A percentile compares a stretch with the other conserved stretches of the same genome.
Evolutionary conservation across 2,888 invertebrate species (phyloP).

Genomic region (Leptinotarsa tumamoca): DNA sequence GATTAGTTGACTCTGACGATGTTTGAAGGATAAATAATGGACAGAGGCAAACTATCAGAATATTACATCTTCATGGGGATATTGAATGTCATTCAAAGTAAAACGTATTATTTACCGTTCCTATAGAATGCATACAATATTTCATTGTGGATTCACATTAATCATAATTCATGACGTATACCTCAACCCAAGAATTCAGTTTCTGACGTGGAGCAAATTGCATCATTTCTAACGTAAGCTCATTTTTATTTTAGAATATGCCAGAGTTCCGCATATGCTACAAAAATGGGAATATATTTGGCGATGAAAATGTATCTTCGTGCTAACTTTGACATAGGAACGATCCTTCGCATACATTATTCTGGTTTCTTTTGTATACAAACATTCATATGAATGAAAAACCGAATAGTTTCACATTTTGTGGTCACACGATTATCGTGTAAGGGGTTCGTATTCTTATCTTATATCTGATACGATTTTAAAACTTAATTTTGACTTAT

Average conservation of each 20-base stretch:
- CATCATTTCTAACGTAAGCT: not conserved
- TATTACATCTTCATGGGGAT: not conserved
- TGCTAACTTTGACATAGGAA: constrained; percentile 5
- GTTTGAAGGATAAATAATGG: too few relatives aligned
- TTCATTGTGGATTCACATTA: constrained; percentile 4
- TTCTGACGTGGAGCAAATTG: constrained; percentile 14
- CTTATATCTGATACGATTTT: not conserved
- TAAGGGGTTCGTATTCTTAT: not conserved
- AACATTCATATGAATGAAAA: not conserved
- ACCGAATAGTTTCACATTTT: not conserved
- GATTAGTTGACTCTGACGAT: too few relatives aligned
- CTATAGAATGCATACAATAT: not conserved
- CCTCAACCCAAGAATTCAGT: not conserved
- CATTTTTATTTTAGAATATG: constrained; percentile 9
- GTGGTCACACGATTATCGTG: not conserved
- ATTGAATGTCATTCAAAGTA: not conserved
- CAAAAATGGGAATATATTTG: not conserved
- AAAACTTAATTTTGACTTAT: too few relatives aligned
- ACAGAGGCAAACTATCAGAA: too few relatives aligned
- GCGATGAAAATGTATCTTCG: constrained; percentile 12
- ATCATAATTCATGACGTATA: not conserved
- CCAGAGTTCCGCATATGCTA: not conserved
- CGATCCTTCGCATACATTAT: not conserved
- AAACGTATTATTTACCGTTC: too few relatives aligned
- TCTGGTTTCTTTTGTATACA: not conserved